These are phyloP conservation scores for Dexiosoma caninum DNA, from an alignment of 2,888 invertebrate species.

Conservation along the genomic window DNA sequence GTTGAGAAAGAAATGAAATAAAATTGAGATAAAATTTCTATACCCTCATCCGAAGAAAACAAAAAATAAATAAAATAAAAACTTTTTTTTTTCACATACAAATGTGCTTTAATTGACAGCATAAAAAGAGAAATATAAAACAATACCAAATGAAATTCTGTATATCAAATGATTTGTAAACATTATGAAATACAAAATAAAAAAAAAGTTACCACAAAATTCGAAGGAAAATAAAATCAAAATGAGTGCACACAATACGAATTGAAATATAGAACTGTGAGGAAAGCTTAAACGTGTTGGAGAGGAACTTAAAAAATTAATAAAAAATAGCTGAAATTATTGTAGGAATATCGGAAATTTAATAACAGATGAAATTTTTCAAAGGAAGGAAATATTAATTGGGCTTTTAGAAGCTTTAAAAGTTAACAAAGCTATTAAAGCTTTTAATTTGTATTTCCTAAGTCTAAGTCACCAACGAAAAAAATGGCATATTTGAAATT, in stretches of 20 bases:
- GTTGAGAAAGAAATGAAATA: background rate
- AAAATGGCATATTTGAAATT: too few relatives aligned
- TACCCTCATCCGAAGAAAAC: constrained; percentile 1
- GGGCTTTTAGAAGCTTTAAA: too few relatives aligned
- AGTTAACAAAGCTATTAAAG: too few relatives aligned
- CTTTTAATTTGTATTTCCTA: too few relatives aligned
- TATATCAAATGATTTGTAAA: constrained; percentile 40
- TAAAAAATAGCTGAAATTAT: too few relatives aligned
- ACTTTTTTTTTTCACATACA: background rate
- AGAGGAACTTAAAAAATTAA: too few relatives aligned
- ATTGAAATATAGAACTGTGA: background rate
- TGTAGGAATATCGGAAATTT: too few relatives aligned
- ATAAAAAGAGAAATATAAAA: constrained; percentile 21
- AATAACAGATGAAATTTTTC: too few relatives aligned
- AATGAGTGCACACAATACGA: background rate
- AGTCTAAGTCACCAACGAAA: too few relatives aligned
- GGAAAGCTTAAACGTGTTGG: too few relatives aligned
- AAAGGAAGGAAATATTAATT: too few relatives aligned
- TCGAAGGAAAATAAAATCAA: background rate
- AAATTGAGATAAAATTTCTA: background rate
- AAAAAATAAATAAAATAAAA: too few relatives aligned
- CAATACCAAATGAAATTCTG: constrained; percentile 1
- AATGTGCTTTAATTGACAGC: constrained; percentile 46
- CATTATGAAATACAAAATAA: constrained; percentile 25
- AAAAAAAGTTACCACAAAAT: constrained; percentile 7